These are phyloP conservation scores for Creontiades dilutus DNA, from an alignment of 2,888 invertebrate genomes.

Conservation along the genomic window DNA sequence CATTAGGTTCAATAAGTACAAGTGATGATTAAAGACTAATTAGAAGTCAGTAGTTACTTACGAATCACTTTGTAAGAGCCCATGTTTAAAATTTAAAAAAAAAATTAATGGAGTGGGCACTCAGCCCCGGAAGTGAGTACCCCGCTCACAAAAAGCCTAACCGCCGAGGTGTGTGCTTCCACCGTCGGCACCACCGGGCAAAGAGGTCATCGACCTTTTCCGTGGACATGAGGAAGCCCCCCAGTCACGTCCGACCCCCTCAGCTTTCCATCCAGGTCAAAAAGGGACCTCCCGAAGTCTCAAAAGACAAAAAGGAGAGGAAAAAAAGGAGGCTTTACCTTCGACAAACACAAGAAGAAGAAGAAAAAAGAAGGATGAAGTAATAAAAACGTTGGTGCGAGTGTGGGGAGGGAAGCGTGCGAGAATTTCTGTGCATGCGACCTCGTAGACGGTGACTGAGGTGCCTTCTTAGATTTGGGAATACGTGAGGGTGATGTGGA, in stretches of 20 bases:
- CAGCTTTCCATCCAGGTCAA: conserved; percentile 18
- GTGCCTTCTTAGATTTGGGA: background rate
- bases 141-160: background rate
- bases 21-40: too few relatives aligned
- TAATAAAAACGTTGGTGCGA: conserved; percentile 3
- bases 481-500: too few relatives aligned
- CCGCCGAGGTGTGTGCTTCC: conserved; percentile 14
- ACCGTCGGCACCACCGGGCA: conserved; percentile 32
- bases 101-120: background rate
- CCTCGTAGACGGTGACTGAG: background rate
- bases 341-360: background rate
- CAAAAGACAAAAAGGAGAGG: background rate
- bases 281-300: conserved; percentile 21
- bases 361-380: conserved; percentile 1
- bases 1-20: too few relatives aligned
- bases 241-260: background rate
- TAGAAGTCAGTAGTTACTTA: too few relatives aligned
- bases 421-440: conserved; percentile 22
- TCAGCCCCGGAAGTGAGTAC: background rate
- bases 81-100: too few relatives aligned
- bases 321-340: background rate
- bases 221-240: background rate
- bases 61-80: too few relatives aligned
- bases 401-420: conserved; percentile 24
- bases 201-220: conserved; percentile 22